Evolutionary conservation across 2,888 invertebrate species (phyloP), one percentile per base, ranked within the genome.

Genomic region (Harpalus rubripes): DNA sequence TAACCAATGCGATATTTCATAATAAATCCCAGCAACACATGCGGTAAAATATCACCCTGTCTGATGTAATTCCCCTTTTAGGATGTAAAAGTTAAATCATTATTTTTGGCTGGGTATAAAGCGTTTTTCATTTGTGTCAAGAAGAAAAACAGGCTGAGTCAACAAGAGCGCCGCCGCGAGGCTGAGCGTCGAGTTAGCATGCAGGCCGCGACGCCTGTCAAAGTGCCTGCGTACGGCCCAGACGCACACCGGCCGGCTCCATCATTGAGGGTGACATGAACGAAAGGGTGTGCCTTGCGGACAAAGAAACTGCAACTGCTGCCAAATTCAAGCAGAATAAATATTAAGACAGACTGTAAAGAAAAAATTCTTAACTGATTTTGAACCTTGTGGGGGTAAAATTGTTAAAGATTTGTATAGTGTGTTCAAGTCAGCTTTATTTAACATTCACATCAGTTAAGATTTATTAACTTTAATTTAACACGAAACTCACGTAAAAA

Each of bases 91-190:
- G 78, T 59, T 15, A 58, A 78, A 78, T 78, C 78, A 78, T 78
- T 78, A 78, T 78, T 78, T 59, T 58, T 12, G 78, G 32, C 78
- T 52, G 15, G 52, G 16, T 76, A 76, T 76, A 78, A 59, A 78
- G 59, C 78, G 78, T 78, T 78, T 78, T 78, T 78, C 78, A 78
- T 78, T 78, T 78, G 15, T 59, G 78, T 78, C 58, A 58, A 78
- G 76, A 76, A 44, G 74, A 44, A 52, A 56, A 76, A 78, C 56
- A 58, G 32, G 15, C 78, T 78, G 78, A 78, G 78, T 78, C 58
- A 58, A 78, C 76, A 58, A 22, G 63, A 26, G 76, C 76, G 72
- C 44, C 44, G 72, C 15, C 76, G 15, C 52, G 56, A 16, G 52
- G 44, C 52, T 76, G 41, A 32, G 32, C 32, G 32, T 32, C 32